Evolutionary conservation across 2,888 invertebrate genomes (phyloP).

Genomic region (Coremacera marginata): DNA sequence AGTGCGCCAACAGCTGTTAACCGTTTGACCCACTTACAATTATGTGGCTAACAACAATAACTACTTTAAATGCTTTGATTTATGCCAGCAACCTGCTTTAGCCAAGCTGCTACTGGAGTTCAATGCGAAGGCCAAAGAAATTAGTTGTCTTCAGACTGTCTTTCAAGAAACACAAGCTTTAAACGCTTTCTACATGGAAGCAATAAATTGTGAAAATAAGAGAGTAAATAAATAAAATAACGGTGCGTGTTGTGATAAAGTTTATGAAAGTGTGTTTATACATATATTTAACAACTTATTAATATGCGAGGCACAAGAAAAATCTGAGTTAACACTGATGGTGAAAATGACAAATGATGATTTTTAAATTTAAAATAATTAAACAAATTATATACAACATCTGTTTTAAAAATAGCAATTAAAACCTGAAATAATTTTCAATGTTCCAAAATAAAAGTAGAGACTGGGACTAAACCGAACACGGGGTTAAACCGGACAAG

Average conservation of each 20-base stretch:
- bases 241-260: neutral
- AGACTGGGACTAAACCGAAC: too few relatives aligned
- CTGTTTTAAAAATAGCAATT: neutral
- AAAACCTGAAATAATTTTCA: too few relatives aligned
- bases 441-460: too few relatives aligned
- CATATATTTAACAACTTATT: neutral
- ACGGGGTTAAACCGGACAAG: too few relatives aligned
- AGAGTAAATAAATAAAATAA: neutral
- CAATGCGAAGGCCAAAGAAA: slow-evolving; percentile 51
- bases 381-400: neutral
- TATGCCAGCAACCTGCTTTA: slow-evolving; percentile 6
- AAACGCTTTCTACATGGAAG: neutral
- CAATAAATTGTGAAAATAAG: neutral
- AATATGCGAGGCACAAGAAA: neutral
- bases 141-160: slow-evolving; percentile 52
- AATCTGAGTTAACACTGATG: neutral
- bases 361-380: neutral
- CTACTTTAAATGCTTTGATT: neutral
- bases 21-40: slow-evolving; percentile 56
- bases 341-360: neutral
- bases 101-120: slow-evolving; percentile 19
- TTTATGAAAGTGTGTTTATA: neutral
- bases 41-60: neutral
- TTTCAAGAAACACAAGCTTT: slow-evolving; percentile 41
- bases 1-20: slow-evolving; percentile 43